Conservation (phyloP, 2,113 vertebrate species). For the Turnix velox region DNA sequence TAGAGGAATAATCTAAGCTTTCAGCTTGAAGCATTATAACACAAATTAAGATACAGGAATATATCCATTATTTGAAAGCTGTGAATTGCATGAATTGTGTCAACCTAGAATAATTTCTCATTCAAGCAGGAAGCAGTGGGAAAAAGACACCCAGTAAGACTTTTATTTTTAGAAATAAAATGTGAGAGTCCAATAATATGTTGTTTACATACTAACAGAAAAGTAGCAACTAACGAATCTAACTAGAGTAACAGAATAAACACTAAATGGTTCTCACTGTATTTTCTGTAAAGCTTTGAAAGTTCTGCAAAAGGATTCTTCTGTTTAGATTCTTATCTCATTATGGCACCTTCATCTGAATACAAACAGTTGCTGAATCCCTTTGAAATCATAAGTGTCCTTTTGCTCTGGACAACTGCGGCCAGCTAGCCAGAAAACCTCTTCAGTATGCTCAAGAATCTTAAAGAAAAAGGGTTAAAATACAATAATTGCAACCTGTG, state of each 20-base stretch:
- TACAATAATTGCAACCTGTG: not conserved
- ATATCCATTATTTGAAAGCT: not conserved
- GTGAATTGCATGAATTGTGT: not conserved
- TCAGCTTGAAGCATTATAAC: fast-evolving
- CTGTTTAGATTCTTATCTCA: not conserved
- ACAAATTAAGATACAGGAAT: not conserved
- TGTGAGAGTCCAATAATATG: not conserved
- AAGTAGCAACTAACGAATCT: not conserved
- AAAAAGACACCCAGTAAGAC: not conserved
- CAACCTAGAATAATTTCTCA: not conserved
- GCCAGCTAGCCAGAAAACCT: not conserved
- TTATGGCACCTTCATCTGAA: not conserved
- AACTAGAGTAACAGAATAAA: not conserved
- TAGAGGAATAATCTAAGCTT: not conserved
- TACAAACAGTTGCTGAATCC: not conserved
- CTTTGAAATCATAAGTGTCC: not conserved
- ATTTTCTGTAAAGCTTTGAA: not conserved
- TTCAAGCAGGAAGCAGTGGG: not conserved
- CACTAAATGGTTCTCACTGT: not conserved
- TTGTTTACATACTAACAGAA: not conserved
- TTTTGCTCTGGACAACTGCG: not conserved
- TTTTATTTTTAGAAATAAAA: not conserved
- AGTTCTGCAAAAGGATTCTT: not conserved
- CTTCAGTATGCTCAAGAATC: not conserved
- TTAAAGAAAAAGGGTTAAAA: not conserved